These are phyloP conservation scores for Ovis canadensis DNA, from an alignment of 2,113 vertebrate species.

Conservation along the genomic window DNA sequence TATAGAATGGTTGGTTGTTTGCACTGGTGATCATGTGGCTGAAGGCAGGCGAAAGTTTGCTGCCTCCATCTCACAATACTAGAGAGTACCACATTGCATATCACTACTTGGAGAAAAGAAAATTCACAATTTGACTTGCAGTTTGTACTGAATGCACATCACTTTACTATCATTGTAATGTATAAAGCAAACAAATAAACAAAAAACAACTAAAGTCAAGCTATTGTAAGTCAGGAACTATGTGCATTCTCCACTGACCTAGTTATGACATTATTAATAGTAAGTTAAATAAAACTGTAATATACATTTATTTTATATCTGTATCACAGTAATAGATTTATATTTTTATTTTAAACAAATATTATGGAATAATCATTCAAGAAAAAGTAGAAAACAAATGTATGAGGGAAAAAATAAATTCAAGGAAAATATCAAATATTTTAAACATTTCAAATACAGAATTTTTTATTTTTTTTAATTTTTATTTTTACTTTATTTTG, in stretches of 20 bases:
- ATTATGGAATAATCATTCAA: not conserved
- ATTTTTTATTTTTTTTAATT: too few relatives aligned
- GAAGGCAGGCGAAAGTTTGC: not conserved
- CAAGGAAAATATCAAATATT: not conserved
- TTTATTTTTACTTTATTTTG: too few relatives aligned
- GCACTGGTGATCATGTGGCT: not conserved
- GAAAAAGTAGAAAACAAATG: not conserved
- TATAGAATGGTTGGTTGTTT: not conserved
- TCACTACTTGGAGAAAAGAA: not conserved
- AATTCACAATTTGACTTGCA: not conserved
- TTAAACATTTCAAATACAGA: not conserved
- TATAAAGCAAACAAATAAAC: not conserved
- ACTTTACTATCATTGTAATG: too few relatives aligned
- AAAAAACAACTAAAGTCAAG: not conserved
- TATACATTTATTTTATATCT: not conserved
- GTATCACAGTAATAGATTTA: not conserved
- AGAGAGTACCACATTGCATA: not conserved
- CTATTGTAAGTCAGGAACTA: not conserved
- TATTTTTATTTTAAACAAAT: not conserved
- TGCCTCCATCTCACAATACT: not conserved
- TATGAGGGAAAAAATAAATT: not conserved
- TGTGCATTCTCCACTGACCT: not conserved
- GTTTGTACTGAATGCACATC: not conserved
- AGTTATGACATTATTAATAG: not conserved
- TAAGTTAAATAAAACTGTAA: not conserved